Conservation (phyloP, 2,113 vertebrate genomes). For the Turdus rufiventris region DNA sequence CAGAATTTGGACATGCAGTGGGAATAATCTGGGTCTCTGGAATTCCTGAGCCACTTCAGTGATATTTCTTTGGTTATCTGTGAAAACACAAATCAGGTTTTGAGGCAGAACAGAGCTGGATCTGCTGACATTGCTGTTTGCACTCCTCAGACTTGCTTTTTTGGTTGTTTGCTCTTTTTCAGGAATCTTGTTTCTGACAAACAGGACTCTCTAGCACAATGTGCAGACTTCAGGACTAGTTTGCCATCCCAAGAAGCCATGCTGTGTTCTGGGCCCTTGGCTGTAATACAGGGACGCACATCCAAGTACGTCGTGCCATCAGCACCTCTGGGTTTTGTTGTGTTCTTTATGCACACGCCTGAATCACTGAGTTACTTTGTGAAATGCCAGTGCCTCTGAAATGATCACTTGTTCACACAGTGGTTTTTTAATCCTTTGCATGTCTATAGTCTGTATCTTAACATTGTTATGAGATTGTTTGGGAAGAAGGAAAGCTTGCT, state of each 20-base stretch:
- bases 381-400: not conserved
- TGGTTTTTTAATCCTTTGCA: not conserved
- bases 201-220: slow-evolving; percentile 91
- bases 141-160: not conserved
- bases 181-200: slow-evolving; percentile 96
- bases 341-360: not conserved
- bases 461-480: not conserved
- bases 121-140: not conserved
- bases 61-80: not conserved
- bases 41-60: not conserved
- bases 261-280: slow-evolving; percentile 88
- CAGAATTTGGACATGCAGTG: not conserved
- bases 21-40: not conserved
- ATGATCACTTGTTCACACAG: not conserved
- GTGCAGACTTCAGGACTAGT: slow-evolving; percentile 94
- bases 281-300: slow-evolving; percentile 90
- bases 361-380: not conserved
- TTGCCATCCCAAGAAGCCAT: slow-evolving; percentile 86
- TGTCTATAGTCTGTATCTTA: not conserved
- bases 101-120: not conserved
- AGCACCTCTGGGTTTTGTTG: accelerated
- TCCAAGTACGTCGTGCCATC: slow-evolving; percentile 79
- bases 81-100: not conserved
- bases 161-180: not conserved
- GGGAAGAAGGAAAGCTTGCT: not conserved